These are phyloP conservation scores for Trigoniulus corallinus DNA, from an alignment of 1,140 invertebrate genomes.

Conservation along the genomic window DNA sequence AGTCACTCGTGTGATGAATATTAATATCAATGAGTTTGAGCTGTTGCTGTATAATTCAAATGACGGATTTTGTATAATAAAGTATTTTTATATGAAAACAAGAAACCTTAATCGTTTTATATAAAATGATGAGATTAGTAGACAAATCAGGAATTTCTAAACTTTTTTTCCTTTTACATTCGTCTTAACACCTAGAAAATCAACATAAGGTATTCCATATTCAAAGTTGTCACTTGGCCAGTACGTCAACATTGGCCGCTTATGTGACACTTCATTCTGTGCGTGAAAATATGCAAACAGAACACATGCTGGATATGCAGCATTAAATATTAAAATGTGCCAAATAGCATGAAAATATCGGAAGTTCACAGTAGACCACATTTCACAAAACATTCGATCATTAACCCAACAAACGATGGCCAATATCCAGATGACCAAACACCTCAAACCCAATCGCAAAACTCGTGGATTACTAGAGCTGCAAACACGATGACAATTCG, in stretches of 20 bases:
- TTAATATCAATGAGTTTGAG: too few relatives aligned
- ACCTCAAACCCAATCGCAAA: slow-evolving; percentile 44
- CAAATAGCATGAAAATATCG: slow-evolving; percentile 62
- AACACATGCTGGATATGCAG: slow-evolving; percentile 52
- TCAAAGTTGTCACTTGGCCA: slow-evolving; percentile 57
- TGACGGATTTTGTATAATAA: too few relatives aligned
- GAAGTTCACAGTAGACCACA: slow-evolving; percentile 53
- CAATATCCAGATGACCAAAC: slow-evolving; percentile 42
- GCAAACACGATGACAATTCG: too few relatives aligned
- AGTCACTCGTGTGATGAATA: too few relatives aligned
- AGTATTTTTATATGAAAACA: too few relatives aligned
- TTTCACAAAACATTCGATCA: slow-evolving; percentile 56
- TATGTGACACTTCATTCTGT: slow-evolving; percentile 44
- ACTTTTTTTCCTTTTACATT: too few relatives aligned
- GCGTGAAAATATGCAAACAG: slow-evolving; percentile 62
- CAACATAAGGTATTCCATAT: slow-evolving; percentile 51
- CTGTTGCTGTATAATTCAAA: too few relatives aligned
- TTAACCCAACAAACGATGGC: slow-evolving; percentile 58
- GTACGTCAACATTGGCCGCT: slow-evolving; percentile 45
- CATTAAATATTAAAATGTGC: slow-evolving; percentile 63
- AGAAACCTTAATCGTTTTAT: too few relatives aligned
- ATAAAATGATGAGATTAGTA: too few relatives aligned
- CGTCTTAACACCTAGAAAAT: slow-evolving; percentile 1
- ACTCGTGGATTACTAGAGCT: slow-evolving; percentile 46
- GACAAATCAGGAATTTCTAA: too few relatives aligned